Evolutionary conservation across 2,797 vertebrate species (phyloP).

Genomic region (Acipenser oxyrinchus): DNA sequence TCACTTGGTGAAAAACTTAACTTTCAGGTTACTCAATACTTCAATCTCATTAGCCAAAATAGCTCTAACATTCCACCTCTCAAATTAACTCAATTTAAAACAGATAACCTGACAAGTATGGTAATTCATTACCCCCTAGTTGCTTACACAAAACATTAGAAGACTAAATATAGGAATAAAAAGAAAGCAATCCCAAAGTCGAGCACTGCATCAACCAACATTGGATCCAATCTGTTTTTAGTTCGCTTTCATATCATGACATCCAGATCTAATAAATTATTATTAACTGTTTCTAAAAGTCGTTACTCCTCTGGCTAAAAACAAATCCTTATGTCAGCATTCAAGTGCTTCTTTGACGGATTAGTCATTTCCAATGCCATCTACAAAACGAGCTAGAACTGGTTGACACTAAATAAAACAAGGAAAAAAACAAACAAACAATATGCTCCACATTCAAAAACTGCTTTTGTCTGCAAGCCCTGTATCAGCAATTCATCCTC

Average conservation of each 20-base stretch:
- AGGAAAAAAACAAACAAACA: slow-evolving; percentile 37
- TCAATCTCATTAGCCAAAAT: slow-evolving; percentile 9
- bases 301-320: slow-evolving; percentile 13
- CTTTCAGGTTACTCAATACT: not conserved
- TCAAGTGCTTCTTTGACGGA: slow-evolving; percentile 19
- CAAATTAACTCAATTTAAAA: slow-evolving; percentile 24
- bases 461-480: slow-evolving; percentile 73
- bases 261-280: not conserved
- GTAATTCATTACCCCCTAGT: slow-evolving; percentile 9
- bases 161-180: slow-evolving; percentile 16
- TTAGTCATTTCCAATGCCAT: slow-evolving; percentile 23
- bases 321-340: slow-evolving; percentile 24
- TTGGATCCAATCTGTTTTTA: not conserved
- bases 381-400: slow-evolving; percentile 7
- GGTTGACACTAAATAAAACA: slow-evolving; percentile 2
- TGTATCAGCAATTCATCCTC: slow-evolving; percentile 78
- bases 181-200: not conserved
- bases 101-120: not conserved
- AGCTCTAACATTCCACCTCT: slow-evolving; percentile 22
- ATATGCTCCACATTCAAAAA: slow-evolving; percentile 50
- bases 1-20: not conserved
- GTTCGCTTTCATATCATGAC: not conserved
- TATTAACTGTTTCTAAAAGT: not conserved
- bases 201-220: not conserved
- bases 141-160: not conserved